Base-by-base conservation (phyloP, 1,140 invertebrate genomes). In the Drosophila nasuta region DNA sequence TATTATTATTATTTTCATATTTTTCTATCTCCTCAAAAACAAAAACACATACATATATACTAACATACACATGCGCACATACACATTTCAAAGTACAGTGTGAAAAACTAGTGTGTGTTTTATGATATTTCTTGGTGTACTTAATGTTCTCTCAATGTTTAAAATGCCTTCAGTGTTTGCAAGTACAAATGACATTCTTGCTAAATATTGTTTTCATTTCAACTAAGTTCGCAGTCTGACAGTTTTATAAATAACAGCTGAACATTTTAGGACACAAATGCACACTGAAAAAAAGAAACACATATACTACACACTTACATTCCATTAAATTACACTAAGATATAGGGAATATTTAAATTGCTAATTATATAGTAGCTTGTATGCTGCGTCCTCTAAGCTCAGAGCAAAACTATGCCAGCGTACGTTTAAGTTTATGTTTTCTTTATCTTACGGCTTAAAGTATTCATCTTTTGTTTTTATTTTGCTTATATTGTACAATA, bases 161-260 rank as follows among this genome's bases (percentile, higher is more conserved):
- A 87, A 89, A 88, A 81, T 76, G 86, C 86, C 86, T 90, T 89
- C 81, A 90, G 62, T 89, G 85, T 88, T 88, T 89, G 86, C 86
- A 90, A 89, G 76, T 85, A 90, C 63, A 90, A 89, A 66, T 59
- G 13, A 69, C 41, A 68, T 59, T 74, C 46, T 46, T 75, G 72
- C 70, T 69, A 72, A 85, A 68, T 62, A 75, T 87, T 87, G 70
- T 66, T 77, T 82, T 79, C 72, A 66, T 65, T 82, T 82, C 60
- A 65, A 83, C 54, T 79, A 73, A 77, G 75, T 69, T 88, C 71
- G 65, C 60, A 75, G 59, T 56, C 48, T 67, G 78, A 49, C 63
- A 76, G 69, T 48, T 77, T 25, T 69, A 45, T 63, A 56, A 56
- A 72, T 38, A 54, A 54, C 13, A 54, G 13, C n/a, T 76, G 17